Evolutionary conservation across 2,888 invertebrate genomes (phyloP), one percentile per base, ranked within the genome.

Genomic region (Heteropelma amictum): DNA sequence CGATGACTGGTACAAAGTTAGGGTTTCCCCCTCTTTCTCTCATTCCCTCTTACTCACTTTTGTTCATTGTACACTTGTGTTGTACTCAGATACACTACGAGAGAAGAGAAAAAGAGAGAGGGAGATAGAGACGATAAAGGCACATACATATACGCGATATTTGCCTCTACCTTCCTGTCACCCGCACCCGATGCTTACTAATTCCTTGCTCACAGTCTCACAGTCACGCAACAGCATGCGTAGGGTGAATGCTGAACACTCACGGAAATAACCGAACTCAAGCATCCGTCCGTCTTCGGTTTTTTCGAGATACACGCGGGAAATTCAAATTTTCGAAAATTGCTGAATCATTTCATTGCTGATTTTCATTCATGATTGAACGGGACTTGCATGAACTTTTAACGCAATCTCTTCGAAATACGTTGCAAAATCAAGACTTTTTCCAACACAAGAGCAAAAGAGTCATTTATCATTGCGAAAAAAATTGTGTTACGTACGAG

Each of bases 1-100:
- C 79, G 82, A 86, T 86, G 84, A 86, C 86, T 86, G 82, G 85
- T 85, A 80, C 81, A 85, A 86, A 85, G 86, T 85, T 84, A 83
- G 81, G 82, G 58, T 56, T 72, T 72, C 75, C 61, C 71, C 45
- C 69, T 63, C 72, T 56, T 51, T 42, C 61, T 26, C 60, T 14
- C 47, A 3, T 47, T 35, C 51, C 61, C 61, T 49, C 67, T 33
- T 63, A 26, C 30, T n/a, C 42, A 26, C 40, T 58, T 58, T 58
- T 38, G 38, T 40, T 28, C 49, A 23, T 42, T 28, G 14, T 51
- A 63, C 63, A 58, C 58, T 45, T 51, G 28, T 33, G 42, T 58
- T 35, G 8, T 17, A 14, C 19, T 26, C 12, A n/a, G 12, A 6
- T 26, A 45, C 14, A 45, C 30, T 17, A 12, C 33, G 17, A 30